Percentiles rank a stretch among this genome's conserved stretches.
Conservation (phyloP, 2,113 vertebrate species). For the Eulemur rufifrons region DNA sequence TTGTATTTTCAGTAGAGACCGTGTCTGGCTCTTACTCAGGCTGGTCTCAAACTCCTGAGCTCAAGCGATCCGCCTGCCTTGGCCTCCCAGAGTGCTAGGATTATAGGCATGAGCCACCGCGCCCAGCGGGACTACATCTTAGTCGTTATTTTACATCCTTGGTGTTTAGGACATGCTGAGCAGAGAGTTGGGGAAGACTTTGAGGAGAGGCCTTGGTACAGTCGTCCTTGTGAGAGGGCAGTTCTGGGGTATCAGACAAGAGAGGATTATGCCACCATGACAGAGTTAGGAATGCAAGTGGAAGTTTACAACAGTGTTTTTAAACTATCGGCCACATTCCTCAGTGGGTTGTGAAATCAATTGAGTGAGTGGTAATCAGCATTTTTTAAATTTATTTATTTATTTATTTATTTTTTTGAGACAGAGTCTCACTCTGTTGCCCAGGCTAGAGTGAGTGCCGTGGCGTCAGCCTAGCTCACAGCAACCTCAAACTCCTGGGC, state of each 20-base stretch:
- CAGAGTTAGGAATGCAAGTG: background rate
- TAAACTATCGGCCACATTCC: background rate
- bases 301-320: background rate
- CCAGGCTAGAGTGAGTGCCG: too few species aligned
- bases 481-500: too few species aligned
- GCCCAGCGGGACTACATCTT: background rate
- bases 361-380: background rate
- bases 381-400: background rate
- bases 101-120: too few species aligned
- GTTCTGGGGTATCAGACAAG: background rate
- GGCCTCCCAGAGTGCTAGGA: too few species aligned
- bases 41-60: too few species aligned
- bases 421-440: too few species aligned
- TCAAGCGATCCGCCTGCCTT: too few species aligned
- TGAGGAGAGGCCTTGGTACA: background rate
- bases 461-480: too few species aligned
- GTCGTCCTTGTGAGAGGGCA: background rate
- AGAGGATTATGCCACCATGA: fast-evolving
- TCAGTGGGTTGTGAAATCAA: background rate
- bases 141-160: background rate
- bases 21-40: too few species aligned
- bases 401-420: too few species aligned
- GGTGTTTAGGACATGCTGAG: background rate
- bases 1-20: too few species aligned
- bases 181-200: background rate